A percentile compares a stretch with the other conserved stretches of the same genome.
phyloP scores from a whole-genome alignment of 37 sponge, comb jelly and placozoan genomes.

The Hexactinellida sp. region DNA sequence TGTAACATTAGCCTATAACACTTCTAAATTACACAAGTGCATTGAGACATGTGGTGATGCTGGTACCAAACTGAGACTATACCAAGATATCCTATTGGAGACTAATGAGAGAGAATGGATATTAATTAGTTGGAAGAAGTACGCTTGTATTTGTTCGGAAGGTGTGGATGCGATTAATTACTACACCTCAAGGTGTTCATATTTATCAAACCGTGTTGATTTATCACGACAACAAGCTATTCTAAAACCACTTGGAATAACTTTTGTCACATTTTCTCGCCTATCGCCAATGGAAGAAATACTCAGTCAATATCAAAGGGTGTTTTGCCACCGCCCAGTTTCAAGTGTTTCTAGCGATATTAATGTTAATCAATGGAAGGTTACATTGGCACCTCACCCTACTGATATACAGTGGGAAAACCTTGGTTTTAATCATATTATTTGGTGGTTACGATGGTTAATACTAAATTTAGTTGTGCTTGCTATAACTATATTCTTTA shows the following conservation, averaged over 20 bases:
- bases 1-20: not conserved
- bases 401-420: conserved; percentile 4
- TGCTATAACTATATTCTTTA: not conserved
- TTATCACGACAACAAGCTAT: not conserved
- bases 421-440: not conserved
- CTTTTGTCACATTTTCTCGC: not conserved
- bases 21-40: not conserved
- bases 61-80: not conserved
- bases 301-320: not conserved
- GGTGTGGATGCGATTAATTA: not conserved
- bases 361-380: not conserved
- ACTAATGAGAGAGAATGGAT: conserved; percentile 14
- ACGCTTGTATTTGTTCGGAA: not conserved
- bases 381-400: not conserved
- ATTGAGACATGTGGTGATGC: not conserved
- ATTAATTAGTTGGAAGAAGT: conserved; percentile 1
- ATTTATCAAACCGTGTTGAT: not conserved
- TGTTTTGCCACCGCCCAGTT: not conserved
- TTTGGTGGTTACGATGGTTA: not conserved
- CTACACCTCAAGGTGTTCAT: not conserved
- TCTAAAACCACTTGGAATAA: not conserved
- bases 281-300: not conserved
- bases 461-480: not conserved
- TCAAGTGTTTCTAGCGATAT: not conserved
- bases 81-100: not conserved